A percentile compares a stretch with the other conserved stretches of the same genome.
Conservation (phyloP, 2,797 vertebrate genomes). For the Octomys mimax region DNA sequence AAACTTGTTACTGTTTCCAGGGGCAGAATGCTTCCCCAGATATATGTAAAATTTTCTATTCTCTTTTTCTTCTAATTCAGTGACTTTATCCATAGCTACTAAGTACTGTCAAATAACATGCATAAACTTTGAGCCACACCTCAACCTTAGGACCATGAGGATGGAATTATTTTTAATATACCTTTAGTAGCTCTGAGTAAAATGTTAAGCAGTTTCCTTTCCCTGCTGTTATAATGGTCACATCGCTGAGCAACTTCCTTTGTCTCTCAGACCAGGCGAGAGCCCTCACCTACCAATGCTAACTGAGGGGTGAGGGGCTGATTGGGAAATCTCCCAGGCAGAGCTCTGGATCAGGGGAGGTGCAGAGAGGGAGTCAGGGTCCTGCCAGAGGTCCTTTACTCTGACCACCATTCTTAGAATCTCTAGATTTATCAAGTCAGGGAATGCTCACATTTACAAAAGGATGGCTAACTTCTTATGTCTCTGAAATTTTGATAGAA, state of each 20-base stretch:
- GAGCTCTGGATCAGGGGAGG: background rate
- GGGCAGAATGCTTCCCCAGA: slow-evolving; percentile 89
- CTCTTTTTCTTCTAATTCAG: slow-evolving; percentile 92
- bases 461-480: background rate
- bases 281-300: background rate
- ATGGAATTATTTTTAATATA: slow-evolving; percentile 96
- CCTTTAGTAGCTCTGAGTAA: background rate
- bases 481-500: background rate
- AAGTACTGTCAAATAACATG: slow-evolving; percentile 97
- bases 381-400: background rate
- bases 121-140: slow-evolving; percentile 95
- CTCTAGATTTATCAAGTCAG: background rate
- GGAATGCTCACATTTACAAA: background rate
- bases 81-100: slow-evolving; percentile 94
- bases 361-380: background rate
- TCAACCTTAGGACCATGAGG: slow-evolving; percentile 93
- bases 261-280: background rate
- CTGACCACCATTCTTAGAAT: background rate
- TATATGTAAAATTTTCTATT: slow-evolving; percentile 89
- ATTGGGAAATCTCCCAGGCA: background rate
- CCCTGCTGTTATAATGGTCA: background rate
- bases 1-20: slow-evolving; percentile 86
- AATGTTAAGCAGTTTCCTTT: background rate
- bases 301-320: background rate
- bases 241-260: background rate